Evolutionary conservation across 2,888 invertebrate genomes (phyloP).

Genomic region (Cephalotes varians): DNA sequence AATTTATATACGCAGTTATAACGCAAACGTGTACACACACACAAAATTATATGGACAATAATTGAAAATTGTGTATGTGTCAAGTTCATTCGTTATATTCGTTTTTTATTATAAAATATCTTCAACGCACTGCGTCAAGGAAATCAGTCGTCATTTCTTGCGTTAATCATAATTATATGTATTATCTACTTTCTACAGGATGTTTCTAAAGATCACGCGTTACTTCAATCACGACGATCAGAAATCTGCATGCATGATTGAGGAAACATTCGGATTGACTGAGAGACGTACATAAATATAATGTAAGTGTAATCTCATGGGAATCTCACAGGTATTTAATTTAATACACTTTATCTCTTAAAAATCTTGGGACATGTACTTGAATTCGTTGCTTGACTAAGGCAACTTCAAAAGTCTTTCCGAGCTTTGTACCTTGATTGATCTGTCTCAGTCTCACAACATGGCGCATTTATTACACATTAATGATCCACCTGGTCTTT

Average conservation of each 20-base stretch:
- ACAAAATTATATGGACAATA: not conserved
- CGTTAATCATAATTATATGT: constrained; percentile 11
- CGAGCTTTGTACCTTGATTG: not conserved
- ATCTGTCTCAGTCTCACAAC: not conserved
- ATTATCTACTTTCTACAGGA: not conserved
- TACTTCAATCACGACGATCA: not conserved
- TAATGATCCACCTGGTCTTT: no score
- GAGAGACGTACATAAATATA: constrained; percentile 3
- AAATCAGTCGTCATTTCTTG: not conserved
- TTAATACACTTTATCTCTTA: not conserved
- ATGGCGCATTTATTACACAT: not conserved
- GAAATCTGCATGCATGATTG: not conserved
- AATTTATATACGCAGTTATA: not conserved
- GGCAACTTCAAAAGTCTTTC: constrained; percentile 13
- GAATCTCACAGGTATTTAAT: not conserved
- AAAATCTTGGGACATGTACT: not conserved
- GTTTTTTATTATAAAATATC: not conserved
- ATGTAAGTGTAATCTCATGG: not conserved
- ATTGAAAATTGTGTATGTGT: not conserved
- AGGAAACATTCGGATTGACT: not conserved
- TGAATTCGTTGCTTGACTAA: constrained; percentile 11
- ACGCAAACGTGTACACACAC: not conserved
- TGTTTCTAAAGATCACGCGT: not conserved
- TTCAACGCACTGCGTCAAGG: not conserved
- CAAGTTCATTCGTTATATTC: not conserved